Evolutionary conservation across 2,888 invertebrate species (phyloP).

Genomic region (Diarsia mendica): DNA sequence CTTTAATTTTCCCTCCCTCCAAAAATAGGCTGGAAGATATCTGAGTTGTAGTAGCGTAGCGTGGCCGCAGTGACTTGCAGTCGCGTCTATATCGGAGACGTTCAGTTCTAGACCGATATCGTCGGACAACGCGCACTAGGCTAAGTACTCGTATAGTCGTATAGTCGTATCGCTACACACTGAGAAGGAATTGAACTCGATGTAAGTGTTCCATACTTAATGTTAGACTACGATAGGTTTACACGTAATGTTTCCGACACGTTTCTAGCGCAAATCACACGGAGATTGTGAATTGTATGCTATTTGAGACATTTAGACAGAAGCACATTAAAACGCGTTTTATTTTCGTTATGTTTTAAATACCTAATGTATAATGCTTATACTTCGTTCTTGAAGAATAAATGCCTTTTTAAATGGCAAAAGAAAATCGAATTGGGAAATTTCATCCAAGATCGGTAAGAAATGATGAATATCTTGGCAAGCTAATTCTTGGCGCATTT

Average conservation of each 20-base stretch:
- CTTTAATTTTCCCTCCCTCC: too few relatives aligned
- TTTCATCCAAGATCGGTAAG: background rate
- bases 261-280: slow-evolving; percentile 34
- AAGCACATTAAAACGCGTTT: background rate
- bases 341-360: background rate
- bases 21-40: background rate
- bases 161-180: slow-evolving; percentile 54
- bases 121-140: slow-evolving; percentile 37
- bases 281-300: background rate
- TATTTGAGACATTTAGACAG: background rate
- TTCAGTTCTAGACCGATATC: slow-evolving; percentile 18
- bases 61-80: slow-evolving; percentile 7
- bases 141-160: slow-evolving; percentile 57
- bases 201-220: slow-evolving; percentile 61
- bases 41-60: background rate
- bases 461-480: background rate
- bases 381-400: background rate
- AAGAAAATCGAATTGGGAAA: background rate
- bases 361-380: background rate
- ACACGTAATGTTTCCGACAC: slow-evolving; percentile 1
- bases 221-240: slow-evolving; percentile 54
- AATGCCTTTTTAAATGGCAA: background rate
- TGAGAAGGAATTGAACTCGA: slow-evolving; percentile 70
- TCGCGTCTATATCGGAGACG: slow-evolving; percentile 28
- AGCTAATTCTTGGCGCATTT: too few relatives aligned